Base-by-base conservation (phyloP, 2,888 invertebrate genomes). In the Protonemura montana region DNA sequence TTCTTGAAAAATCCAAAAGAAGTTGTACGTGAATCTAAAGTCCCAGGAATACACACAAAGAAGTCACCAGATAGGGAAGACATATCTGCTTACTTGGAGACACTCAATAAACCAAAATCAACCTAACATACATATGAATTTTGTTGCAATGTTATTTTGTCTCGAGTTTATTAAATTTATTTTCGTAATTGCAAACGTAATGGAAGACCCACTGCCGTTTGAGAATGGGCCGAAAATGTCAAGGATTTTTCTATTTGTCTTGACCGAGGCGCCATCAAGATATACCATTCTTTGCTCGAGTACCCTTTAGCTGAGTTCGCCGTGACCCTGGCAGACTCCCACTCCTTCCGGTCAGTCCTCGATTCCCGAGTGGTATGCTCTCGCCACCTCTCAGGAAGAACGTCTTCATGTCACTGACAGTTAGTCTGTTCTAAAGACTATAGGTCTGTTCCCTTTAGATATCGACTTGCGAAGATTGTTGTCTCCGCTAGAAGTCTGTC, bases 1-100 rank as follows among this genome's bases (percentile, higher is more conserved):
- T 84, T 42, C 29, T 76, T 84, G 84, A 76, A 84, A 59, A 59
- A 84, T 27, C 29, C 84, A 0, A 84, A 84, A 29, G 84, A 84
- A 25, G 59, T 84, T 59, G 42, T 29, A 0, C 84, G 21, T 0
- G 84, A 59, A 7, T 27, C 76, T 0, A 84, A 76, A 59, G 84
- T 27, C 5, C 84, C 84, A 7, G 76, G 76, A 13, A 76, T 76
- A 0, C 84, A 84, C 76, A 84, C 84, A 0, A 84, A 84, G 76
- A 84, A 76, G 76, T n/a, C 27, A 29, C 84, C 84, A 16, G 84
- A 76, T 21, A 25, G 84, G 28, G 76, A 84, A 42, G 76, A 84
- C n/a, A 84, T 84, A 0, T 28, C 28, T 1, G 84, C 59, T 7
- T 84, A 28, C n/a, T 76, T 84, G 27, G 84, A 84, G 30, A 81